A percentile compares a stretch with the other conserved stretches of the same genome.
Evolutionary conservation across 2,113 vertebrate genomes (phyloP).

Genomic region (Gnathonemus longibarbis): DNA sequence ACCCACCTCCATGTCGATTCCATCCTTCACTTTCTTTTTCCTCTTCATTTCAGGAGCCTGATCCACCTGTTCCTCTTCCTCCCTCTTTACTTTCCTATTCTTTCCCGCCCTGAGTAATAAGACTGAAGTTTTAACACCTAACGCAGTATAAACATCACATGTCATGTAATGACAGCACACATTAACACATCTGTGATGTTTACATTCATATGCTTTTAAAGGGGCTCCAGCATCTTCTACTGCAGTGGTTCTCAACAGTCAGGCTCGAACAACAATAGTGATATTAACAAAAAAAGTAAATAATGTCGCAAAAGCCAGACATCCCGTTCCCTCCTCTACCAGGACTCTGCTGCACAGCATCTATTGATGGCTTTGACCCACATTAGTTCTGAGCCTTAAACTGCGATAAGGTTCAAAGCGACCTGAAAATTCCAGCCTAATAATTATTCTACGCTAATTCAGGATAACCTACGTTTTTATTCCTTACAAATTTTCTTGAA

Average conservation of each 20-base stretch:
- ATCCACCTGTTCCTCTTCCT: slow-evolving; percentile 40
- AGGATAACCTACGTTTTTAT: not conserved
- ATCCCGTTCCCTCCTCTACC: not conserved
- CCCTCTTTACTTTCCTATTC: slow-evolving; percentile 39
- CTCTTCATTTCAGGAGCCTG: slow-evolving; percentile 31
- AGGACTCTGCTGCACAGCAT: not conserved
- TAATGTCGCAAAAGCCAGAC: not conserved
- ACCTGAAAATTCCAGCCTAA: not conserved
- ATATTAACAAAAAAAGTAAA: not conserved
- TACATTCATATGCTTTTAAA: not conserved
- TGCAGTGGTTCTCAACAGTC: not conserved
- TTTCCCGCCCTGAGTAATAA: slow-evolving; percentile 41
- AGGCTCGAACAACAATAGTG: not conserved
- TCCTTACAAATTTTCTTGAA: not conserved
- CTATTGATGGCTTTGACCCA: not conserved
- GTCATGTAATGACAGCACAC: not conserved
- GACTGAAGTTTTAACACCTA: not conserved
- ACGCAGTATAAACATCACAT: not conserved
- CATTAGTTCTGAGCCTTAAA: not conserved
- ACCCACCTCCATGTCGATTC: not conserved
- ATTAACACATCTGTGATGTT: not conserved
- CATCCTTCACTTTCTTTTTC: slow-evolving; percentile 18
- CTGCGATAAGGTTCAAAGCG: not conserved
- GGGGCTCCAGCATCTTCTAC: not conserved
- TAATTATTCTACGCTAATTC: not conserved